A percentile compares a stretch with the other conserved stretches of the same genome.
Evolutionary conservation across 2,113 vertebrate species (phyloP).

Genomic region (Mormyrus lacerda): DNA sequence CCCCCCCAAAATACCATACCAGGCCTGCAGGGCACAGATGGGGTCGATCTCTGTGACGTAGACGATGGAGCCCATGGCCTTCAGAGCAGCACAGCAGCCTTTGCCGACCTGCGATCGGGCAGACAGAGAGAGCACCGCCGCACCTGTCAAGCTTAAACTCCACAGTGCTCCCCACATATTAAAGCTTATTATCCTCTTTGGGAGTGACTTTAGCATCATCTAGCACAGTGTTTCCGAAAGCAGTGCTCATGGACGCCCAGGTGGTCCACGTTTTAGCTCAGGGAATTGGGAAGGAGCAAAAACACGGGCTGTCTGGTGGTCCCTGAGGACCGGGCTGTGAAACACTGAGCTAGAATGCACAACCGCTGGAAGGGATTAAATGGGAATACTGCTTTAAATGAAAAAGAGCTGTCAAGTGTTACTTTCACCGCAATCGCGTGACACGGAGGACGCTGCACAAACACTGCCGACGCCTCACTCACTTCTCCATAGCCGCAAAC

Average conservation of each 20-base stretch:
- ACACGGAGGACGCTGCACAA: neutral
- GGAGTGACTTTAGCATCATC: neutral
- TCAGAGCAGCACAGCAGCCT: constrained; percentile 90
- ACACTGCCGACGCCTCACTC: neutral
- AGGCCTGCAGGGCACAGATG: constrained; percentile 95
- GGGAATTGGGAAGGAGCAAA: too few relatives aligned
- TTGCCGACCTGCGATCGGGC: constrained; percentile 76
- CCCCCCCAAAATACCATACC: constrained; percentile 57
- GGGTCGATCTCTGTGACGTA: constrained; percentile 97
- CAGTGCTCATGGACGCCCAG: too few relatives aligned
- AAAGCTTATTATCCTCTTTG: neutral
- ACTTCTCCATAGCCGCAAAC: constrained; percentile 98
- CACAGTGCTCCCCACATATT: neutral
- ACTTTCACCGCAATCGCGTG: neutral
- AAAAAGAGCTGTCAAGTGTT: neutral
- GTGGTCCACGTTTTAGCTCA: too few relatives aligned
- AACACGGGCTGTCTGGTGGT: too few relatives aligned
- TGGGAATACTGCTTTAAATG: neutral
- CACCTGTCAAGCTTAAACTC: neutral
- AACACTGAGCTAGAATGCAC: neutral
- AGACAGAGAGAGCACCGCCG: neutral
- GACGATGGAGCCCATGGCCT: constrained; percentile 96
- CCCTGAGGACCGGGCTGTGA: too few relatives aligned
- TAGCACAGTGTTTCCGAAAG: too few relatives aligned
- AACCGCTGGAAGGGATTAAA: neutral